These are phyloP conservation scores for Ciconia nigra DNA, from an alignment of 2,797 vertebrate species.

Conservation along the genomic window DNA sequence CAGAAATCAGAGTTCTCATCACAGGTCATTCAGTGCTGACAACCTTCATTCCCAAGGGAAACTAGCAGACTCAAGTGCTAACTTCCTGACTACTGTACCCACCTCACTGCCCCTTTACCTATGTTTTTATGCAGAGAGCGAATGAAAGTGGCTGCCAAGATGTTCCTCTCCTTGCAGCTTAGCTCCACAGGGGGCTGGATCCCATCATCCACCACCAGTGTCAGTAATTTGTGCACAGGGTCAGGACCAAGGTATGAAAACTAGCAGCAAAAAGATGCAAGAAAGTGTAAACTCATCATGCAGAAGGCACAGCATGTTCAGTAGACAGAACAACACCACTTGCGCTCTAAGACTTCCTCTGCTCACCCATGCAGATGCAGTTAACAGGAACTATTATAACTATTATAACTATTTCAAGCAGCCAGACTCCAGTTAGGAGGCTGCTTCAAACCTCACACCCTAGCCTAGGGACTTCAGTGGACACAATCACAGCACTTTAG, in stretches of 20 bases:
- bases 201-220: conserved; percentile 95
- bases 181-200: conserved; percentile 98
- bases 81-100: not conserved
- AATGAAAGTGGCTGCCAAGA: conserved; percentile 98
- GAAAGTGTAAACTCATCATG: conserved; percentile 43
- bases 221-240: conserved; percentile 93
- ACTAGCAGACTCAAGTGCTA: not conserved
- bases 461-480: not conserved
- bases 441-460: not conserved
- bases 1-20: not conserved
- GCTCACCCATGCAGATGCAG: not conserved
- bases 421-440: not conserved
- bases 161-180: conserved; percentile 98
- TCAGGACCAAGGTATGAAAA: conserved; percentile 96
- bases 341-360: not conserved
- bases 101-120: conserved; percentile 75
- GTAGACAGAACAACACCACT: conserved; percentile 25
- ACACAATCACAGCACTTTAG: not conserved
- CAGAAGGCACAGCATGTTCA: not conserved
- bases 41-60: not conserved
- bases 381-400: not conserved
- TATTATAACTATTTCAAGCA: not conserved
- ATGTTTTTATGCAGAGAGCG: conserved; percentile 98
- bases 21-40: not conserved
- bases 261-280: conserved; percentile 73